These are phyloP conservation scores for Sialis fuliginosa DNA, from an alignment of 2,888 invertebrate genomes.

Conservation along the genomic window DNA sequence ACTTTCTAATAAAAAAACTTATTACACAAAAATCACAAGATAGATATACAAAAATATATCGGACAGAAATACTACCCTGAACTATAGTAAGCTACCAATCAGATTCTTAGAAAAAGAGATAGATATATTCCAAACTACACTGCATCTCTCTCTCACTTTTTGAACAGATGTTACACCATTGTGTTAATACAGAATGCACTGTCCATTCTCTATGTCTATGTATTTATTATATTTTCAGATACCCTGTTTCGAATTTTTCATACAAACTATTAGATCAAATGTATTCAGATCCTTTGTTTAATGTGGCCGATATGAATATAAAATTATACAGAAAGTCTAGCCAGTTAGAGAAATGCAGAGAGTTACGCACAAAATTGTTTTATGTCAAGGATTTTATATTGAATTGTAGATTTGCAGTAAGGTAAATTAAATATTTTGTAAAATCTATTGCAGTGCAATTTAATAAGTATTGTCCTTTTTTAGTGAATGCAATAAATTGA, in stretches of 20 bases:
- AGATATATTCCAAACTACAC: too few species aligned
- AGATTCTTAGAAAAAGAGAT: too few species aligned
- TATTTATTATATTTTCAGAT: constrained; percentile 30
- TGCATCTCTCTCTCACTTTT: too few species aligned
- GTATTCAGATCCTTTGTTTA: constrained; percentile 58
- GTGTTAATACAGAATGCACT: too few species aligned
- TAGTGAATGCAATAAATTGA: constrained; percentile 36
- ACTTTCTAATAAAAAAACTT: too few species aligned
- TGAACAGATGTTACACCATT: too few species aligned
- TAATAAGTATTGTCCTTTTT: constrained; percentile 13
- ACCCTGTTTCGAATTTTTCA: constrained; percentile 69
- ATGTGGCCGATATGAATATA: constrained; percentile 51
- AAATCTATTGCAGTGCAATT: background rate
- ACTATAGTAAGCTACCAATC: too few species aligned
- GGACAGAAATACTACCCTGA: too few species aligned
- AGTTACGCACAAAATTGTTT: constrained; percentile 44
- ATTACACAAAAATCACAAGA: too few species aligned
- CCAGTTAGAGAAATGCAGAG: constrained; percentile 37
- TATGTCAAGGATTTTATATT: constrained; percentile 53
- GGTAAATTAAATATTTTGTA: constrained; percentile 26
- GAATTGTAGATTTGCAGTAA: constrained; percentile 46
- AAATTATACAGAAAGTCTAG: constrained; percentile 43
- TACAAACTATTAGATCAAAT: constrained; percentile 59
- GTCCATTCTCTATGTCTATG: constrained; percentile 1
- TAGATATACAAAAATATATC: too few species aligned